Base-by-base conservation (phyloP, 2,113 vertebrate species). In the Edolisoma coerulescens region DNA sequence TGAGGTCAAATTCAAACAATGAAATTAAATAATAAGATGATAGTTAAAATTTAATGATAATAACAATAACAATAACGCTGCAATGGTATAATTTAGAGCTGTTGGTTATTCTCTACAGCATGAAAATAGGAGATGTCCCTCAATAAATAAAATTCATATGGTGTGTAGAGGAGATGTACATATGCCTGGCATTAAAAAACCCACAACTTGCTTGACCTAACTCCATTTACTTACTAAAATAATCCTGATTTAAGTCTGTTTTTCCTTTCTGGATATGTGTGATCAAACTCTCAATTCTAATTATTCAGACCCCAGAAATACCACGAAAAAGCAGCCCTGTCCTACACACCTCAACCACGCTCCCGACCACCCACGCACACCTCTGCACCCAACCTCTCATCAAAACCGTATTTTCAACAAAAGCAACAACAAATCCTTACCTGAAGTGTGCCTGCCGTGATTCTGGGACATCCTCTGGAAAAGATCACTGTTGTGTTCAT, bases 401-500 rank as follows among this genome's bases (percentile, higher is more conserved):
- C 11, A 32, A 42, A 44, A 5, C 4, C 1, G 0, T 1, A 0
- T 10, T 70, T 18, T 14, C 1, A 22, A 17, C 24, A 13, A 24
- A n/a, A 26, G 0, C 26, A 54, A 6, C 37, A 3, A 28, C 0
- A 3, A 26, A 10, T 5, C 63, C 89, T 98, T 97, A 99, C 99
- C 99, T 98, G 99, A 98, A 35, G 98, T 81, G 50, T 98, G 99
- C 91, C 99, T 98, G 65, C 98, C 98, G 13, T 98, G 99, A 89
- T 98, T 98, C 50, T 99, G 99, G 64, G 99, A 91, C 90, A 98
- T 93, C 98, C 99, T 99, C 97, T 99, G 99, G 98, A 99, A 98
- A 73, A 99, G 98, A 91, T 98, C 99, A 11, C 98, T 98, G 95
- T 92, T 98, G 93, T 98, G 98, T 8, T 99, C 99, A n/a, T 99